Conservation (phyloP, 1,140 invertebrate genomes). For the Eciton burchellii region DNA sequence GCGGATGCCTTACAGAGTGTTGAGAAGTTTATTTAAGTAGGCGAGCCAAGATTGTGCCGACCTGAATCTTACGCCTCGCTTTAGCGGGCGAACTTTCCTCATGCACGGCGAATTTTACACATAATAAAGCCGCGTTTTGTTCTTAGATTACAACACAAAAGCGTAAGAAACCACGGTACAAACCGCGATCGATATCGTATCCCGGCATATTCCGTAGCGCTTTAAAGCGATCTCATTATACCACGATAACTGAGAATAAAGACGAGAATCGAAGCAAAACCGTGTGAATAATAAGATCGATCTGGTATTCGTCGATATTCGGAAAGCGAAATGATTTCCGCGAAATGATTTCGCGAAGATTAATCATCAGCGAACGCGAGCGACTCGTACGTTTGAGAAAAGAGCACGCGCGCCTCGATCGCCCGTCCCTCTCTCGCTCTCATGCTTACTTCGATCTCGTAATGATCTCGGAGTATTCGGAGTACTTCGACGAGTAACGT, state of each 20-base stretch:
- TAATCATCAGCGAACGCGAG: no score
- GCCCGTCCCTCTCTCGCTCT: not conserved
- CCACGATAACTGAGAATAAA: not conserved
- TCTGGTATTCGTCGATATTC: no score
- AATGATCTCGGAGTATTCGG: not conserved
- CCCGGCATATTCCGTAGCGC: not conserved
- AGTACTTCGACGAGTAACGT: conserved; percentile 38
- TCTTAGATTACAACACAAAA: conserved; percentile 37
- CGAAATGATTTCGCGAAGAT: no score
- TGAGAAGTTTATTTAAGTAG: conserved; percentile 80
- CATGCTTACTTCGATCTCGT: not conserved
- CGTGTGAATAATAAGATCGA: not conserved
- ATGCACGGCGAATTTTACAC: conserved; percentile 53
- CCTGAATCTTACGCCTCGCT: conserved; percentile 46
- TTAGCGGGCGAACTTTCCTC: conserved; percentile 39
- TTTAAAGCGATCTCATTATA: not conserved
- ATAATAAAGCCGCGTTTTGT: conserved; percentile 46
- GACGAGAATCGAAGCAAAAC: not conserved
- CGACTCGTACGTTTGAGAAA: not conserved
- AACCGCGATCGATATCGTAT: not conserved
- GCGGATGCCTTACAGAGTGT: conserved; percentile 80
- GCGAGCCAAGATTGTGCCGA: conserved; percentile 64
- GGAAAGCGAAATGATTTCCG: no score
- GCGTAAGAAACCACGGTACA: not conserved
- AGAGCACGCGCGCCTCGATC: not conserved